phyloP scores from a whole-genome alignment of 2,113 vertebrate species.

The Acanthisitta chloris region DNA sequence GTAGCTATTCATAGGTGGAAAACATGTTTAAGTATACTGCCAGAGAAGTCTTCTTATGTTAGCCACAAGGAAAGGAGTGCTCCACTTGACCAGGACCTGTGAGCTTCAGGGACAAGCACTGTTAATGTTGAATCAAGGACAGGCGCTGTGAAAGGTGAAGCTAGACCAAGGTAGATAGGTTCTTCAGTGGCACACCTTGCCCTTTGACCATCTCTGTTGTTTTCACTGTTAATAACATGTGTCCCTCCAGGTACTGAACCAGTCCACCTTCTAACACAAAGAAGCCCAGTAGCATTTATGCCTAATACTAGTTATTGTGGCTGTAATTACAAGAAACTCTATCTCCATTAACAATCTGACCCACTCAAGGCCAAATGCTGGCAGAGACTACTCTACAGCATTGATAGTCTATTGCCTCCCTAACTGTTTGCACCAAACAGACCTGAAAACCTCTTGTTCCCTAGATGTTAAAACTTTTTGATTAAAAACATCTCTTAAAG shows the following conservation, averaged over 20 bases:
- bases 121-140: background rate
- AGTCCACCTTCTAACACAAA: background rate
- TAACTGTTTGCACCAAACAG: background rate
- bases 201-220: background rate
- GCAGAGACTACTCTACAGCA: background rate
- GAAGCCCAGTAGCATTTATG: background rate
- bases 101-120: background rate
- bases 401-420: background rate
- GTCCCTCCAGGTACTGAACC: background rate
- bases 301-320: background rate
- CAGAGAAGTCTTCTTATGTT: background rate
- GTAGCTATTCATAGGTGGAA: background rate
- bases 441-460: background rate
- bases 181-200: background rate
- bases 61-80: background rate
- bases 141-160: background rate
- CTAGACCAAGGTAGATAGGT: background rate
- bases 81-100: background rate
- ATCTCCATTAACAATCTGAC: background rate
- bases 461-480: background rate
- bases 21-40: background rate
- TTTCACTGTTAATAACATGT: background rate
- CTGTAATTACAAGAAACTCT: background rate
- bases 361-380: accelerated
- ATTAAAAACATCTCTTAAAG: background rate